These are phyloP conservation scores for Miichthys miiuy DNA, from an alignment of 2,797 vertebrate genomes.

Conservation along the genomic window DNA sequence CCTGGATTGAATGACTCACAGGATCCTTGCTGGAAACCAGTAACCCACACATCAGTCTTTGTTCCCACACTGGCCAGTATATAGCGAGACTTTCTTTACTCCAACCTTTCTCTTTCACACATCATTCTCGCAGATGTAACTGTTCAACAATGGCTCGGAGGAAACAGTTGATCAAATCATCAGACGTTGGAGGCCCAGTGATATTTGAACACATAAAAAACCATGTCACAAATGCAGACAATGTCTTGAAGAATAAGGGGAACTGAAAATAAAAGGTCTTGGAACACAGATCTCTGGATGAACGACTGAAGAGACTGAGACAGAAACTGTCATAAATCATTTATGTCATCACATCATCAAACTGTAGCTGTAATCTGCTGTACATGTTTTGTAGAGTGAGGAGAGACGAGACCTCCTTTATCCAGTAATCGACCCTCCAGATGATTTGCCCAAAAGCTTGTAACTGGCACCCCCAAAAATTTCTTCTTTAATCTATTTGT, in stretches of 20 bases:
- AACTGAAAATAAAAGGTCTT: conserved; percentile 57
- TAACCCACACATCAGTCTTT: conserved; percentile 74
- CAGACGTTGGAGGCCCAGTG: conserved; percentile 50
- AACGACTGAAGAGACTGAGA: conserved; percentile 72
- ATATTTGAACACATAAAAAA: conserved; percentile 68
- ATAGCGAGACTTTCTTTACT: conserved; percentile 70
- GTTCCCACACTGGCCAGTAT: conserved; percentile 80
- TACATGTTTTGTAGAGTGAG: conserved; percentile 83
- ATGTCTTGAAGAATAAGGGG: conserved; percentile 57
- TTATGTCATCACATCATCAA: conserved; percentile 78
- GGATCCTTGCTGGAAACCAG: conserved; percentile 77
- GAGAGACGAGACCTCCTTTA: conserved; percentile 65
- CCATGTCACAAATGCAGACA: conserved; percentile 62
- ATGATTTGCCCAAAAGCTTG: conserved; percentile 75
- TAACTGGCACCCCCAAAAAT: conserved; percentile 74
- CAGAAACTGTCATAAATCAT: conserved; percentile 80
- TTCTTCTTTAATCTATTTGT: conserved; percentile 83
- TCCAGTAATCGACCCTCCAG: conserved; percentile 68
- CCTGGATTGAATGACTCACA: conserved; percentile 72
- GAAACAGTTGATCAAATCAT: conserved; percentile 56
- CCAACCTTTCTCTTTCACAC: conserved; percentile 69
- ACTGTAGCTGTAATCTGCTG: conserved; percentile 86
- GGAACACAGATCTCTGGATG: conserved; percentile 61
- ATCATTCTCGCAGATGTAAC: conserved; percentile 69
- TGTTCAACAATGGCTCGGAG: conserved; percentile 58